phyloP scores from a whole-genome alignment of 1,140 invertebrate species.

The Pteromalus puparum region DNA sequence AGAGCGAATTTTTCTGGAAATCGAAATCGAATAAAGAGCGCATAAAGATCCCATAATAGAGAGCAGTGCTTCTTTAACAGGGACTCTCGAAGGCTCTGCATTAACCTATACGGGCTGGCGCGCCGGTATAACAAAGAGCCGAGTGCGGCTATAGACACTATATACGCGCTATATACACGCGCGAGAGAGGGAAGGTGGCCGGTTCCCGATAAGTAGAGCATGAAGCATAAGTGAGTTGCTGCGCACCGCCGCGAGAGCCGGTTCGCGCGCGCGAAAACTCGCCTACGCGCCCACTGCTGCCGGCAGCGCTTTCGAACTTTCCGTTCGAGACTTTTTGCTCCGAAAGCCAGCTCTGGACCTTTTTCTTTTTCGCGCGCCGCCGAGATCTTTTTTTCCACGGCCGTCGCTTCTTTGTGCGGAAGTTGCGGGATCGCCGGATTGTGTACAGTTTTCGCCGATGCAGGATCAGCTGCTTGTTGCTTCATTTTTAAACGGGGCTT shows the following conservation, averaged over 20 bases:
- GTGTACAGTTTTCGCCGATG: neutral
- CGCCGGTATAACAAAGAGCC: neutral
- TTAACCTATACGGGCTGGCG: neutral
- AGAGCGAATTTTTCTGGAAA: neutral
- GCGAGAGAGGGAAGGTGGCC: conserved; percentile 59
- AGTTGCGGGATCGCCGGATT: neutral
- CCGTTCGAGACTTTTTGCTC: conserved; percentile 10
- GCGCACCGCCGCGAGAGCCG: conserved; percentile 40
- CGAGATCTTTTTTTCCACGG: neutral
- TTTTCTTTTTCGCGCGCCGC: neutral
- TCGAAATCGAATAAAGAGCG: neutral
- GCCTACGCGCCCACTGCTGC: neutral
- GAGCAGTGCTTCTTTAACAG: neutral
- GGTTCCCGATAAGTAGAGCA: conserved; percentile 72
- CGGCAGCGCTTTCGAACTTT: conserved; percentile 6
- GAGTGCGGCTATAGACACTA: neutral
- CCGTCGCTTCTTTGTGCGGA: neutral
- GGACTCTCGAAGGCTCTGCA: neutral
- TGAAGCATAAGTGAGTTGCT: conserved; percentile 65
- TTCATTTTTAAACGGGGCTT: neutral
- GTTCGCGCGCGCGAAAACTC: conserved; percentile 29
- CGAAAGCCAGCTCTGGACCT: neutral
- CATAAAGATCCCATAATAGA: neutral
- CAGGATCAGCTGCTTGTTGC: neutral
- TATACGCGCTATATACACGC: too few relatives aligned